phyloP scores from a whole-genome alignment of 1,140 invertebrate genomes.

The Drosophila leontia region DNA sequence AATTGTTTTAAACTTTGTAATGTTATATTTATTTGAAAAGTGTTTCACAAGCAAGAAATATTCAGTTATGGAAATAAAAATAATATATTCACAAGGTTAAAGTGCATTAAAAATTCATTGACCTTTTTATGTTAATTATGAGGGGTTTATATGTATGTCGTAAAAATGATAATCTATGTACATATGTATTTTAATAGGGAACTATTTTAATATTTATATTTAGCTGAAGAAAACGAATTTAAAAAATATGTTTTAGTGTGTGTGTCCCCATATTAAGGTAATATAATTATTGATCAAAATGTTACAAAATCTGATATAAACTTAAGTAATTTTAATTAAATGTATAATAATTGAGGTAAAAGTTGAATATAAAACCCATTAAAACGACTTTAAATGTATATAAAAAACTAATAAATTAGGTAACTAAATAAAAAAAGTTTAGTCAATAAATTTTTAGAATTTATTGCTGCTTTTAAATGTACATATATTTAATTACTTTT shows the following conservation, averaged over 20 bases:
- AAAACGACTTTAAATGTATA: neutral
- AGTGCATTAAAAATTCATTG: neutral
- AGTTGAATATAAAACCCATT: neutral
- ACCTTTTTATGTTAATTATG: slow-evolving; percentile 1
- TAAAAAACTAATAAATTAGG: too few relatives aligned
- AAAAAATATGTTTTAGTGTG: too few relatives aligned
- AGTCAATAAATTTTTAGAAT: neutral
- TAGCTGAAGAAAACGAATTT: neutral
- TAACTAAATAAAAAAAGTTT: too few relatives aligned
- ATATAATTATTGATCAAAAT: neutral
- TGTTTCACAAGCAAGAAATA: neutral
- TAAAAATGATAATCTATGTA: neutral
- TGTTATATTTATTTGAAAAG: neutral
- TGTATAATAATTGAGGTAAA: neutral
- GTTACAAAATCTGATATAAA: neutral
- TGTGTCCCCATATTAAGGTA: neutral
- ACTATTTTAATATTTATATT: neutral
- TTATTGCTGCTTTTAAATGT: neutral
- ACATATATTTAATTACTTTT: neutral
- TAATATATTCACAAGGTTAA: neutral
- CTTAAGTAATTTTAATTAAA: neutral
- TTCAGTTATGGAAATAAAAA: neutral
- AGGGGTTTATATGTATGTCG: neutral
- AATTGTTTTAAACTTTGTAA: neutral
- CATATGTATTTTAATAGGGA: neutral